phyloP scores from a whole-genome alignment of 2,797 vertebrate genomes.

The Lagothrix lagotricha region DNA sequence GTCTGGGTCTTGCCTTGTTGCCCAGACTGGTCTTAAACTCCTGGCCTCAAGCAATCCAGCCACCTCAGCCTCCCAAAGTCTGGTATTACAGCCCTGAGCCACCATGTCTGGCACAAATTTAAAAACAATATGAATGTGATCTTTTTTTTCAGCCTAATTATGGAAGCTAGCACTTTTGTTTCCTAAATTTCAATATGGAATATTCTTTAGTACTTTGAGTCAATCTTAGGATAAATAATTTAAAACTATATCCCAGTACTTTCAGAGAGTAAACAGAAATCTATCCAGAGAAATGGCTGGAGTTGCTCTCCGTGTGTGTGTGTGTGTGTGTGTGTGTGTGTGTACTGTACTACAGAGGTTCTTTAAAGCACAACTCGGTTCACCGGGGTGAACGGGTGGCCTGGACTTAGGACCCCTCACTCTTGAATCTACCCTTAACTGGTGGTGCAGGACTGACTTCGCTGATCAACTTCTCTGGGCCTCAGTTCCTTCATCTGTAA shows the following conservation, averaged over 20 bases:
- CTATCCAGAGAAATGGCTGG: background rate
- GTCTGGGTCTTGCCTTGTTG: background rate
- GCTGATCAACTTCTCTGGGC: background rate
- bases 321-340: too few relatives aligned
- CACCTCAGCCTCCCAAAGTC: background rate
- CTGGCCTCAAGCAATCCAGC: background rate
- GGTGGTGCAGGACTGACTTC: fast-evolving
- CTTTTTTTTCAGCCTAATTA: background rate
- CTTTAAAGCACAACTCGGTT: background rate
- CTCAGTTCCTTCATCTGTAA: background rate
- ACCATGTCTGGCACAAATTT: background rate
- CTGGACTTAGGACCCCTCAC: background rate
- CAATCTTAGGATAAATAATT: background rate
- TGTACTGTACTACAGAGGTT: background rate
- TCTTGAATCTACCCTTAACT: background rate
- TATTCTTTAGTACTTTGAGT: background rate
- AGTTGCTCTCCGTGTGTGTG: fast-evolving
- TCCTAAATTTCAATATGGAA: background rate
- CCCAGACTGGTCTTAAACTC: background rate
- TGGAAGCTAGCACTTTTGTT: background rate
- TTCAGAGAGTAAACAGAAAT: background rate
- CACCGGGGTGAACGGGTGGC: background rate
- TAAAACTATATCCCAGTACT: background rate
- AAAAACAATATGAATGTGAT: background rate
- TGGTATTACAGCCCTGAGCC: background rate